A percentile compares a stretch with the other conserved stretches of the same genome.
phyloP scores from a whole-genome alignment of 2,797 vertebrate species.

The Valencia hispanica region DNA sequence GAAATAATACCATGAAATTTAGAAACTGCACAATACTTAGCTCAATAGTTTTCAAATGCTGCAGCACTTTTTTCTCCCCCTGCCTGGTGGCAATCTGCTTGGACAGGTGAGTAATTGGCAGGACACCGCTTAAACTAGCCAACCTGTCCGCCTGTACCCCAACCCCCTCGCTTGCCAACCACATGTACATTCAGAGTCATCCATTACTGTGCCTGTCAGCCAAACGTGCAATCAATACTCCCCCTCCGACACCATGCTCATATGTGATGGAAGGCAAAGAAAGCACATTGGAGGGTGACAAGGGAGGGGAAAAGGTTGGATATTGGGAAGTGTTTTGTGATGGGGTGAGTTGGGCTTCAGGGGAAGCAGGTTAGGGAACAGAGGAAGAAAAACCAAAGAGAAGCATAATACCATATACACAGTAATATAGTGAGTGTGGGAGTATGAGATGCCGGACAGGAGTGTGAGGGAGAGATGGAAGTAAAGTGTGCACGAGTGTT shows the following conservation, averaged over 20 bases:
- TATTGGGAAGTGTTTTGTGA: slow-evolving; percentile 37
- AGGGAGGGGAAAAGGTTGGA: slow-evolving; percentile 25
- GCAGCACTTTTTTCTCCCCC: slow-evolving; percentile 49
- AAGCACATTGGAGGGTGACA: slow-evolving; percentile 14
- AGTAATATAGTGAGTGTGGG: slow-evolving; percentile 72
- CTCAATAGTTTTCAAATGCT: slow-evolving; percentile 59
- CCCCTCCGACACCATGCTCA: slow-evolving; percentile 61
- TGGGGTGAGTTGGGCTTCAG: slow-evolving; percentile 48
- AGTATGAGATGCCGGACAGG: slow-evolving; percentile 74
- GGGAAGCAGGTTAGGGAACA: slow-evolving; percentile 53
- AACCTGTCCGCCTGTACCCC: slow-evolving; percentile 1
- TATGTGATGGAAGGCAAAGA: slow-evolving; percentile 72
- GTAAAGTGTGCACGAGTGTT: slow-evolving; percentile 40
- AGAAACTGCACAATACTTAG: slow-evolving; percentile 65
- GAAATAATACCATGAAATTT: slow-evolving; percentile 46
- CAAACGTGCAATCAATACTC: slow-evolving; percentile 79
- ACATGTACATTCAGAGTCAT: slow-evolving; percentile 49
- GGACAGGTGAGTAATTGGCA: slow-evolving; percentile 77
- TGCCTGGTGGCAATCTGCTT: slow-evolving; percentile 45
- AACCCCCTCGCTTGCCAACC: slow-evolving; percentile 16
- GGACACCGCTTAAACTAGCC: slow-evolving; percentile 55
- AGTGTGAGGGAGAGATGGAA: slow-evolving; percentile 70
- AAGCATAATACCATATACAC: slow-evolving; percentile 61
- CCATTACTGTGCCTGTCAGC: slow-evolving; percentile 77
- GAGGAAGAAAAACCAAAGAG: slow-evolving; percentile 59